These are phyloP conservation scores for Nyctereutes procyonoides DNA, from an alignment of 2,113 vertebrate species.

Conservation along the genomic window DNA sequence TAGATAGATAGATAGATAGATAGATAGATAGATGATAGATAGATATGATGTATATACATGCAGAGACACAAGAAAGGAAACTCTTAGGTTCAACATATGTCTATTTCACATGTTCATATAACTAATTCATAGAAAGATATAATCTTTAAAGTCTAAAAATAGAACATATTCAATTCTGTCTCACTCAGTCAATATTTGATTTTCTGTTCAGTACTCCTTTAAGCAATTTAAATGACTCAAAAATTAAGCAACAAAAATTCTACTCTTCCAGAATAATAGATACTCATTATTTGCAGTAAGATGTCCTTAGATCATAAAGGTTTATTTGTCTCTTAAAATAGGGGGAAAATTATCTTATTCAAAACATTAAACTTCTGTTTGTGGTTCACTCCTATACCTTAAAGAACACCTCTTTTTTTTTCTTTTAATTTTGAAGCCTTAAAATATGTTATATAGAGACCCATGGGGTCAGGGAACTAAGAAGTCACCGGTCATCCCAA, in stretches of 20 bases:
- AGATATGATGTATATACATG: background rate
- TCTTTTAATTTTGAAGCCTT: background rate
- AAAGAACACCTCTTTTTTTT: background rate
- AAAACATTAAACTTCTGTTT: constrained; percentile 18
- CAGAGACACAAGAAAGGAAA: background rate
- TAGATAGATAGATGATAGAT: background rate
- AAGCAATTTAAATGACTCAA: background rate
- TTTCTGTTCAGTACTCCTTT: background rate
- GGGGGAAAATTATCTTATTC: background rate
- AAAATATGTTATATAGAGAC: background rate
- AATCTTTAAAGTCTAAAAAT: constrained; percentile 46
- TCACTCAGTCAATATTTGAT: constrained; percentile 14
- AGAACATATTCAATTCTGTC: background rate
- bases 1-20: background rate
- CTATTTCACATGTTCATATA: background rate
- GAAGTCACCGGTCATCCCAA: background rate
- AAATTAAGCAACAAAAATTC: background rate
- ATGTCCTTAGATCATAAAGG: background rate
- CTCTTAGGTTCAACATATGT: background rate
- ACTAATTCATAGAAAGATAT: background rate
- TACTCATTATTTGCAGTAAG: background rate
- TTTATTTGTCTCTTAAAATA: constrained; percentile 30
- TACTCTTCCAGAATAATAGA: background rate
- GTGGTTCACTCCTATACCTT: background rate
- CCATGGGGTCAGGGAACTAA: background rate